These are phyloP conservation scores for Halcyon smyrnensis DNA, from an alignment of 2,797 vertebrate genomes.

Conservation along the genomic window DNA sequence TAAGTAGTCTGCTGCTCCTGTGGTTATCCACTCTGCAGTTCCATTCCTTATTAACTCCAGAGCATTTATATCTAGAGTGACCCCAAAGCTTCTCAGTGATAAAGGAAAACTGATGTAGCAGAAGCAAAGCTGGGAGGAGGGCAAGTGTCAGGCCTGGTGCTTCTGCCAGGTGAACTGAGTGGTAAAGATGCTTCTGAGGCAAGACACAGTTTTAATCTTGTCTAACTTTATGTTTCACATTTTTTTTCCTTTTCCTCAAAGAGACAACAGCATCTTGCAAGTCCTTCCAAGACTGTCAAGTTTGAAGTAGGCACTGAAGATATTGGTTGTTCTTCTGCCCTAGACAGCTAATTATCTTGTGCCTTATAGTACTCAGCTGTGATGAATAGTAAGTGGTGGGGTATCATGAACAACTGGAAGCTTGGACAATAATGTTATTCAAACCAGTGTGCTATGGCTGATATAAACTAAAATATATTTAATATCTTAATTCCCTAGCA, in stretches of 20 bases:
- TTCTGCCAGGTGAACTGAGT: neutral
- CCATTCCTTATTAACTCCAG: neutral
- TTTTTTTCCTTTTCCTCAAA: neutral
- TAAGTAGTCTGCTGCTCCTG: neutral
- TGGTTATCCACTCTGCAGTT: neutral
- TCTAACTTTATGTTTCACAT: neutral
- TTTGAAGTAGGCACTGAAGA: neutral
- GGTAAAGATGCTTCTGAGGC: neutral
- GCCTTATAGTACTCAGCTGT: neutral
- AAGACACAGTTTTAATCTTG: neutral
- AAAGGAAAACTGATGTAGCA: neutral
- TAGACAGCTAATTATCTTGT: neutral
- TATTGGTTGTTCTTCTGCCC: neutral
- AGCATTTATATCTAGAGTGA: neutral
- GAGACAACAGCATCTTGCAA: neutral
- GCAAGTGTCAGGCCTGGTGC: neutral
- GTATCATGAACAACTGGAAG: neutral
- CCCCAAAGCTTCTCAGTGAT: neutral
- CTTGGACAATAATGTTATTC: neutral
- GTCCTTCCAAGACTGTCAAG: neutral
- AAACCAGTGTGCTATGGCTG: neutral
- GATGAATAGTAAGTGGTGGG: neutral
- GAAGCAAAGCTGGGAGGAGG: neutral
- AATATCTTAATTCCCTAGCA: neutral
- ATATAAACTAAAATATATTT: neutral